Base-by-base conservation (phyloP, 1,140 invertebrate species). In the Zaprionus nigranus region DNA sequence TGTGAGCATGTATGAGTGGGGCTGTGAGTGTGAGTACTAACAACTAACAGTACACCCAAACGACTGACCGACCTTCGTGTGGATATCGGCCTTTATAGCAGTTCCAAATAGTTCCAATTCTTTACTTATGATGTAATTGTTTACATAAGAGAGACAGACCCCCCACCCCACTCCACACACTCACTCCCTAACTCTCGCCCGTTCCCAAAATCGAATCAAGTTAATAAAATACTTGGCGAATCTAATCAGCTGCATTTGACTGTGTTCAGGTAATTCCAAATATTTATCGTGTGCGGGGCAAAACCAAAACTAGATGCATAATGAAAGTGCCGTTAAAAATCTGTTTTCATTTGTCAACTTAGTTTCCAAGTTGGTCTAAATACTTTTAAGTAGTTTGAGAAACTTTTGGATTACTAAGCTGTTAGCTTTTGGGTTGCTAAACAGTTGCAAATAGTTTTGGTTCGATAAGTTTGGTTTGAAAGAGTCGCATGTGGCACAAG, bases 51-150 rank as follows among this genome's bases (percentile, higher is more conserved):
- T 34, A 34, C 30, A 34, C 9, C 15, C 40, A 2, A 46, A n/a
- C n/a, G 40, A 60, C 28, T 22, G 28, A 30, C 20, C 60, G 60
- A 64, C 67, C 73, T 75, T 69, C 65, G 20, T 17, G 26, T 34
- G 22, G 9, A n/a, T 24, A 66, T 58, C 30, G 22, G 34, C 13
- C 53, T 53, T 36, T 40, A 51, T 64, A 59, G 20, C 38, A 20
- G 15, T 60, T 73, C 57, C 70, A 60, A 38, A 38, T 38, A 30
- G 20, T 61, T 74, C 57, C 71, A 61, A 40, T 68, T 68, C 57
- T 43, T 43, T 26, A 56, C 28, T 28, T 61, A 60, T 74, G 71
- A 74, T 74, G 71, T 68, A 74, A 74, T 60, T 68, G 49, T 38
- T 74, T 74, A 68, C 49, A 73, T 74, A 68, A 61, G 24, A 38